Evolutionary conservation across 2,888 invertebrate genomes (phyloP), one percentile per base, ranked within the genome.

Genomic region (Pheosia gnoma): DNA sequence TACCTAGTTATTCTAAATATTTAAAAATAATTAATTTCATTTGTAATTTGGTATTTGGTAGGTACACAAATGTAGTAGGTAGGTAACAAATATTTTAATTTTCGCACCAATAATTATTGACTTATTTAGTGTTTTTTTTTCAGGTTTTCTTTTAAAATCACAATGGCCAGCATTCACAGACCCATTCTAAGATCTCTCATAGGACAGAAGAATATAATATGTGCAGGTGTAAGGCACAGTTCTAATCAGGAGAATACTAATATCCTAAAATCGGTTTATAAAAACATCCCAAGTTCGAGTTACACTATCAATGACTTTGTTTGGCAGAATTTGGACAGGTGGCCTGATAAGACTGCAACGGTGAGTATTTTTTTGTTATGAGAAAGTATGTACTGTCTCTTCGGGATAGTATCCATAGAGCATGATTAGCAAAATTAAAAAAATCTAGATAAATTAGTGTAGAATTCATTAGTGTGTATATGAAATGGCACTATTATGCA

Each of bases 311-410:
- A 95, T 73, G 95, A 96, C 74, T 95, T 93, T 79, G 87, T 96
- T 8, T 96, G 96, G 96, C 88, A 90, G 63, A 93, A 95, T 73
- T 84, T 96, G 65, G 94, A 95, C 57, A 94, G 94, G 76, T 96
- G 96, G 96, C 94, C 95, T n/a, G 94, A 96, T 68, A 94, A 94
- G 77, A 95, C 95, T 43, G 96, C 96, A 53, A 81, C 95, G 81
- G 96, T 96, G 85, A 95, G 95, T 94, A 9, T 57, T 53, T 8
- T 43, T 43, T 9, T 43, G 43, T 43, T 43, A 9, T 9, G 25
- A 25, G 25, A 0, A 25, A 25, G 25, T 25, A 0, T 1, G 25
- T 25, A 25, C 25, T 25, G 25, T 1, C 25, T 25, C 25, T 25
- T 25, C 25, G 2, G 25, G 2, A 25, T 1, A 25, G 25, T 25